These are phyloP conservation scores for Linepithema humile DNA, from an alignment of 1,140 invertebrate genomes.

Conservation along the genomic window DNA sequence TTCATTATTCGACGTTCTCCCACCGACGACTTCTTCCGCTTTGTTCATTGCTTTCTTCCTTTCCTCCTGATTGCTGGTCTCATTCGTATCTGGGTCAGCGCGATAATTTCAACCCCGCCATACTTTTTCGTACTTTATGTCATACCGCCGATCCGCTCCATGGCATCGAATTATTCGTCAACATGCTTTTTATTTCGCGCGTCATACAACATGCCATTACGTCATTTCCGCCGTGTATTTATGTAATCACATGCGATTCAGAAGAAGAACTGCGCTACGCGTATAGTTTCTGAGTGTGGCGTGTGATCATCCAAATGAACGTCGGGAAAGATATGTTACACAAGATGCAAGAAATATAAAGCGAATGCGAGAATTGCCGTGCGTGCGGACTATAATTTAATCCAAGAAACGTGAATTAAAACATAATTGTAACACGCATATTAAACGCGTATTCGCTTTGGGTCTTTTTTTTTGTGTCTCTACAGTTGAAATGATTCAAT, in stretches of 20 bases:
- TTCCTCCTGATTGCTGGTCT: constrained; percentile 35
- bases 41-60: constrained; percentile 17
- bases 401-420: too few relatives aligned
- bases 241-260: not conserved
- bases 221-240: not conserved
- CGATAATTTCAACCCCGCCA: not conserved
- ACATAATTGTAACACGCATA: too few relatives aligned
- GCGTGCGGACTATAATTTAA: not conserved
- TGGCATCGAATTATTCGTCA: constrained; percentile 12
- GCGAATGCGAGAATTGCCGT: not conserved
- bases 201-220: not conserved
- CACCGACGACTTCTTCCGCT: not conserved
- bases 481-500: not conserved
- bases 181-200: not conserved
- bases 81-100: constrained; percentile 38
- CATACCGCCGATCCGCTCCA: not conserved
- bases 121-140: not conserved
- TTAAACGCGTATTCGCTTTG: too few relatives aligned
- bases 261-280: not conserved
- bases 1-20: constrained; percentile 44
- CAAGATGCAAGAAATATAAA: constrained; percentile 13
- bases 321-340: not conserved
- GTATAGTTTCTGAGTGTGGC: not conserved
- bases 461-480: too few relatives aligned
- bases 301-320: not conserved